Percentiles rank a stretch among this genome's conserved stretches.
Conservation (phyloP, 2,113 vertebrate genomes). For the Sakesphorus luctuosus region DNA sequence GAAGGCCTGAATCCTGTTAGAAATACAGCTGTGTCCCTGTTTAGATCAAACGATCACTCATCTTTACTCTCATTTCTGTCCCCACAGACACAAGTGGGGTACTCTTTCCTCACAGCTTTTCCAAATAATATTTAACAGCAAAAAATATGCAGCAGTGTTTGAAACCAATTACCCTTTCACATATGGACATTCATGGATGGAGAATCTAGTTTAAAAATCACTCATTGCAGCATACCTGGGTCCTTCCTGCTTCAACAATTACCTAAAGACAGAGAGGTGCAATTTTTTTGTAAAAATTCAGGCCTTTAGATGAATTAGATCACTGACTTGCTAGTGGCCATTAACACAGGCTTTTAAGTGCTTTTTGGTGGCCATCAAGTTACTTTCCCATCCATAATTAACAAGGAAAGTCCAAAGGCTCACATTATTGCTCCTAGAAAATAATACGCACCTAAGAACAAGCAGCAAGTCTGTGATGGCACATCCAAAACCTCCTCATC, state of each 20-base stretch:
- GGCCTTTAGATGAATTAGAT: not conserved
- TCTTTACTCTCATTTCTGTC: conserved; percentile 8
- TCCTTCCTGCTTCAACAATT: not conserved
- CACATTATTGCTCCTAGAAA: not conserved
- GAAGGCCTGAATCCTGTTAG: conserved; percentile 28
- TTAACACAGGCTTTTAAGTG: not conserved
- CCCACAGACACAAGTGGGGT: not conserved
- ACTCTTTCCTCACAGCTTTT: not conserved
- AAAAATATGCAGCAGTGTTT: not conserved
- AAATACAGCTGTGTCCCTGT: conserved; percentile 56
- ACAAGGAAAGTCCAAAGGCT: not conserved
- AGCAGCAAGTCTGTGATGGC: not conserved
- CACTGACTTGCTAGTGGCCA: not conserved
- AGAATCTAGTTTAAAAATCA: not conserved
- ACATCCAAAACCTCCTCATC: not conserved
- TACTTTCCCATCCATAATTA: not conserved
- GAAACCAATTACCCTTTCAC: not conserved
- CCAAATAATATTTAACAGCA: not conserved
- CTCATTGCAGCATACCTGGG: not conserved
- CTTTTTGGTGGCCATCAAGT: not conserved
- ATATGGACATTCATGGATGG: not conserved
- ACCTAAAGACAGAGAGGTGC: not conserved
- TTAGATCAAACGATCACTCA: conserved; percentile 23
- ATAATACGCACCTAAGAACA: not conserved
- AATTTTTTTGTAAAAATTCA: not conserved